Base-by-base conservation (phyloP, 1,140 invertebrate genomes). In the Sitodiplosis mosellana region DNA sequence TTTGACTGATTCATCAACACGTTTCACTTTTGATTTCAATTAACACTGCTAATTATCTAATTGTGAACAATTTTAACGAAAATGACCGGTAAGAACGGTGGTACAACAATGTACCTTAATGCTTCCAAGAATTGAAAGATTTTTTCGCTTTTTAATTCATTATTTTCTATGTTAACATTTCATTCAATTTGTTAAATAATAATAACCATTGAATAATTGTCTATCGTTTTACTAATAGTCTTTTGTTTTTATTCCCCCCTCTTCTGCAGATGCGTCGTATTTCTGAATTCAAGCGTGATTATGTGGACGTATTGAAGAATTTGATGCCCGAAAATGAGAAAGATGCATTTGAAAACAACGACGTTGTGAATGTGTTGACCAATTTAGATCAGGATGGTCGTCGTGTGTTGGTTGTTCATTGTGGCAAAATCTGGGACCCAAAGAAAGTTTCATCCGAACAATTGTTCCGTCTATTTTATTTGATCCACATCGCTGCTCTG, bases 391-490 rank as follows among this genome's bases (percentile, higher is more conserved):
- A 81, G 40, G 47, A 17, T 8, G 62, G 61, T 18, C 58, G 62
- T 33, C 64, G 60, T 46, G 53, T 63, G 2, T 50, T 59, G 1
- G 59, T 64, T 18, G 62, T 64, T 2, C 62, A 64, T 48, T 57
- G 56, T 8, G 61, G 62, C 27, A 54, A 72, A 51, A 53, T 69
- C 6, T 87, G 84, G 84, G 75, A 87, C 57, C 76, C 83, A 1
- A 77, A 74, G 18, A 72, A 72, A 52, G 73, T 85, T 34, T 74
- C 55, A 33, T 69, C 80, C 8, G 82, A 87, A 56, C 76, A 82
- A 53, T 59, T 87, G 51, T 83, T 87, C 62, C 69, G 77, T 52
- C 60, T 86, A 49, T 80, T 87, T 53, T 87, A 87, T 57, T 60
- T 87, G 46, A 76, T 87, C 36, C 83, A 87, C 54, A 69, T 79